phyloP scores from a whole-genome alignment of 2,113 vertebrate species.

The Zosterops borbonicus region DNA sequence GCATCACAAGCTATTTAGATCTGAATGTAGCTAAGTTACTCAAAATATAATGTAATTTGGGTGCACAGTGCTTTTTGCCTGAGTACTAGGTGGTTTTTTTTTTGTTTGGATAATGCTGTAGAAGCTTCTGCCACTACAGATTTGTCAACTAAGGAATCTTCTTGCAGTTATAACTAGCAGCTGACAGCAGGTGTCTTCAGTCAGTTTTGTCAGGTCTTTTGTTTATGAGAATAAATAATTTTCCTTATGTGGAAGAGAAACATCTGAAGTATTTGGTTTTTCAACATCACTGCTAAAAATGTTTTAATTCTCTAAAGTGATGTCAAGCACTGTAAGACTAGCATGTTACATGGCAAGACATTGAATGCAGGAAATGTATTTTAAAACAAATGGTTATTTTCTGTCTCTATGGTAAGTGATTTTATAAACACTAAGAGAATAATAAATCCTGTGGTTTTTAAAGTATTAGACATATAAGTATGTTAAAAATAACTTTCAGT shows the following conservation, averaged over 20 bases:
- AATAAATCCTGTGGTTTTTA: neutral
- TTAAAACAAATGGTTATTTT: slow-evolving; percentile 10
- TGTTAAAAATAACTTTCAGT: slow-evolving; percentile 25
- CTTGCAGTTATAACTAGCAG: neutral
- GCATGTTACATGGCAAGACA: neutral
- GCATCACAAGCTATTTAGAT: neutral
- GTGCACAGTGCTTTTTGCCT: neutral
- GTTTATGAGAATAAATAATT: neutral
- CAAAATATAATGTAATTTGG: neutral
- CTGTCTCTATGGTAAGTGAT: neutral
- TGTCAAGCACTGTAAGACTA: neutral
- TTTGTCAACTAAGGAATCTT: neutral
- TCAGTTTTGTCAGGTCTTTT: neutral
- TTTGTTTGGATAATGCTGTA: neutral
- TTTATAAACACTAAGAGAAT: neutral
- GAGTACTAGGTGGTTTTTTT: neutral
- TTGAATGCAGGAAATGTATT: slow-evolving; percentile 14
- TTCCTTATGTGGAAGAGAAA: neutral
- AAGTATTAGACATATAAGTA: neutral
- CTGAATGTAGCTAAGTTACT: neutral
- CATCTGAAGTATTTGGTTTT: neutral
- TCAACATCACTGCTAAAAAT: neutral
- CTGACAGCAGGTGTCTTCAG: neutral
- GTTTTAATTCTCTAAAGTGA: neutral
- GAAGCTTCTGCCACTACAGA: neutral